These are phyloP conservation scores for Cavia aperea DNA, from an alignment of 2,113 vertebrate genomes.

Conservation along the genomic window DNA sequence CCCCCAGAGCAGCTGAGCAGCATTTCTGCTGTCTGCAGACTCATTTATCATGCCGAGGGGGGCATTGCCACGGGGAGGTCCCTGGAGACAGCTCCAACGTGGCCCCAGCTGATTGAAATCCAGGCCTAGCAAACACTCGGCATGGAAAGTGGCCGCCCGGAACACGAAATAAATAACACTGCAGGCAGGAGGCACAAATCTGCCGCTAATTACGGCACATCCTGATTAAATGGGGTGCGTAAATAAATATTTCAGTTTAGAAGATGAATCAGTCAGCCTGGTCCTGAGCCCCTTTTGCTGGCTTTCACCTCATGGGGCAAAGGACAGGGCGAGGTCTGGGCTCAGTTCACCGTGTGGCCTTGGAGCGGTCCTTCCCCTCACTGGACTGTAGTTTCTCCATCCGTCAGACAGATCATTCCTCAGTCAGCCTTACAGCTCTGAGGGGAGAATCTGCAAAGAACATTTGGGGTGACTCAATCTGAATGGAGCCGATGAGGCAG, in stretches of 20 bases:
- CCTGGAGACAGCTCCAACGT: background rate
- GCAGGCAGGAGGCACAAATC: slow-evolving; percentile 63
- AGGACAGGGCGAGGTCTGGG: background rate
- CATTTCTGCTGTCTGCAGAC: slow-evolving; percentile 14
- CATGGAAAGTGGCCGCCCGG: slow-evolving; percentile 23
- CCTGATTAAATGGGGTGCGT: slow-evolving; percentile 65
- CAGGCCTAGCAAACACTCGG: slow-evolving; percentile 35
- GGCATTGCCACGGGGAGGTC: slow-evolving; percentile 1
- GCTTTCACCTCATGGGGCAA: background rate
- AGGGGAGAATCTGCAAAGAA: background rate
- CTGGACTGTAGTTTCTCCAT: background rate
- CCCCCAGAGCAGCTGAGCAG: slow-evolving; percentile 52
- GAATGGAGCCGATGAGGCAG: background rate
- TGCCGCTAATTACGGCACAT: slow-evolving; percentile 58
- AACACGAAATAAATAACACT: slow-evolving; percentile 63
- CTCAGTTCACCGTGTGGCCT: background rate
- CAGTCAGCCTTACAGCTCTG: background rate
- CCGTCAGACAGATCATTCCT: background rate
- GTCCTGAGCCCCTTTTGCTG: background rate
- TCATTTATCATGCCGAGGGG: slow-evolving; percentile 61
- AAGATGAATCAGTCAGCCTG: slow-evolving; percentile 37
- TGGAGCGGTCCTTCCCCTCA: background rate
- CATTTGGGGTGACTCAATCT: background rate
- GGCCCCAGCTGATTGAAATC: slow-evolving; percentile 63
- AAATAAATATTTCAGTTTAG: slow-evolving; percentile 60